These are phyloP conservation scores for Therioaphis trifolii DNA, from an alignment of 2,888 invertebrate species.

Conservation along the genomic window DNA sequence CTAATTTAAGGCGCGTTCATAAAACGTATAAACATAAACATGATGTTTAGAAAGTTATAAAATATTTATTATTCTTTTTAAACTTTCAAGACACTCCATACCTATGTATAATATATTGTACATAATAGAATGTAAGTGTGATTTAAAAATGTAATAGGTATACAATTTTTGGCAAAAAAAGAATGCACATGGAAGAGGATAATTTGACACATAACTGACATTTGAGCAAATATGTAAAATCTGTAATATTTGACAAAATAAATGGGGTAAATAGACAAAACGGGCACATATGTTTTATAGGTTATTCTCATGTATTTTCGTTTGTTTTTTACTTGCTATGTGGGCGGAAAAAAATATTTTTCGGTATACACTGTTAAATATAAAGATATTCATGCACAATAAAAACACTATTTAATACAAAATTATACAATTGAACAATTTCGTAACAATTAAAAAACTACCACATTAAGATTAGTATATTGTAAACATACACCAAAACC, in stretches of 20 bases:
- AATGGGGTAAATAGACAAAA: neutral
- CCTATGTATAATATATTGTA: neutral
- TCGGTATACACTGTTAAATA: neutral
- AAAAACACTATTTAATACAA: neutral
- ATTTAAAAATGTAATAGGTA: neutral
- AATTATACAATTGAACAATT: conserved; percentile 22
- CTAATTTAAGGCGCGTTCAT: neutral
- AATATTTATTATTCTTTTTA: neutral
- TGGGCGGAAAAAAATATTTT: neutral
- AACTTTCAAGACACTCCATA: neutral
- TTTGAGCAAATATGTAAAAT: conserved; percentile 52
- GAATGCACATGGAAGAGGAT: neutral
- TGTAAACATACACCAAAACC: conserved; percentile 27
- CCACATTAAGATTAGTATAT: conserved; percentile 37
- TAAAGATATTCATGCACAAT: neutral
- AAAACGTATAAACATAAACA: neutral
- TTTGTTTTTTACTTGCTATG: neutral
- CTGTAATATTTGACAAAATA: neutral
- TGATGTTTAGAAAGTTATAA: neutral
- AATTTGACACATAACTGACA: conserved; percentile 37
- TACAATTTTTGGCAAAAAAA: conserved; percentile 35
- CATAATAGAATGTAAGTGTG: neutral
- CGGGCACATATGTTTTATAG: neutral
- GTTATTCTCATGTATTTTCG: neutral
- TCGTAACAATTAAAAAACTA: conserved; percentile 21